phyloP scores from a whole-genome alignment of 1,140 invertebrate genomes.

The Eciton burchellii region DNA sequence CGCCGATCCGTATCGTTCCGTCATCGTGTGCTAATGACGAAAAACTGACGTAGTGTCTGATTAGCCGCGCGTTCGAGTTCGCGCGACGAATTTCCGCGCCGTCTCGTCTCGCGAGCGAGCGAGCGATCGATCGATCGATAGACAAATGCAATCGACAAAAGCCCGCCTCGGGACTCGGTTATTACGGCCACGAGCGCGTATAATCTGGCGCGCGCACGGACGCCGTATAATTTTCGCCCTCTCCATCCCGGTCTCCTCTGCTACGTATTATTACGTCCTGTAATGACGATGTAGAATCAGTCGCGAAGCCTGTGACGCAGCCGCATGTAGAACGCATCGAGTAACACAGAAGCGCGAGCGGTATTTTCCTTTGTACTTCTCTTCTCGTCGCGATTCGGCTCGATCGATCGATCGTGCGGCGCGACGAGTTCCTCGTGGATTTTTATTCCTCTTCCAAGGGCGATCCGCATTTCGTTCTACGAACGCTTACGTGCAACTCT shows the following conservation, averaged over 20 bases:
- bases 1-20: neutral
- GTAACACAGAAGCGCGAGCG: no score
- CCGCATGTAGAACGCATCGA: conserved; percentile 36
- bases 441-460: conserved; percentile 46
- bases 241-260: neutral
- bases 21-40: conserved; percentile 41
- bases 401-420: conserved; percentile 65
- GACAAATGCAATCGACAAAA: conserved; percentile 62
- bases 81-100: conserved; percentile 15
- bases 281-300: conserved; percentile 57
- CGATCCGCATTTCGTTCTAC: conserved; percentile 61
- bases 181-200: conserved; percentile 53
- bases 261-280: conserved; percentile 65
- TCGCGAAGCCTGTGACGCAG: conserved; percentile 28
- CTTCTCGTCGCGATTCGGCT: conserved; percentile 12
- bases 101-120: conserved; percentile 16
- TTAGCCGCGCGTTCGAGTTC: conserved; percentile 46
- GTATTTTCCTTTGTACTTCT: conserved; percentile 30
- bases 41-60: conserved; percentile 58
- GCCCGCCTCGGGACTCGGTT: conserved; percentile 49
- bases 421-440: conserved; percentile 36
- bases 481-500: neutral
- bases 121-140: conserved; percentile 35
- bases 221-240: conserved; percentile 65
- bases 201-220: conserved; percentile 54